Evolutionary conservation across 2,113 vertebrate species (phyloP), one percentile per base, ranked within the genome.

Genomic region (Protomyctophum bolini): DNA sequence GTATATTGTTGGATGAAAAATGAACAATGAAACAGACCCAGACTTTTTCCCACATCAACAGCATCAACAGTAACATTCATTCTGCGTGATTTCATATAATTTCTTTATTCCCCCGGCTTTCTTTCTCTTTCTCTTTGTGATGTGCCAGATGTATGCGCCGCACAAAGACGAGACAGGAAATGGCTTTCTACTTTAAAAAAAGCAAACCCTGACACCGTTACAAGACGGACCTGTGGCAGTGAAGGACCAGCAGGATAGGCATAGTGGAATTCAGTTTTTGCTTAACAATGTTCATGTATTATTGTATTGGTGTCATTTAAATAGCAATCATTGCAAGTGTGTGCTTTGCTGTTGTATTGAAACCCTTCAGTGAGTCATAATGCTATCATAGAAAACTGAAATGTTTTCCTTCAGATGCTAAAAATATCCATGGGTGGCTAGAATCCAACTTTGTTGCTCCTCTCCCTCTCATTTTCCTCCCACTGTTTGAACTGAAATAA

Each of bases 21-120:
- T 73, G 73, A 88, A 83, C 68, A 84, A 82, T 65, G 72, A 72
- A 82, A 82, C 45, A 52, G 71, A 60, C 29, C 58, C 55, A n/a
- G 74, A 72, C 79, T 74, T 76, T 90, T 88, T 83, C 84, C 85
- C 80, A 90, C 85, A 89, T 85, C 82, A 83, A 84, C 84, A 82
- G 85, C 84, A 87, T 82, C 83, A 85, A 87, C 78, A 88, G 87
- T 86, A 86, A 90, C 75, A 79, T 79, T 76, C 83, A 83, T 81
- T 73, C 70, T 83, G 79, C 86, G 83, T 90, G 88, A 86, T 85
- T 91, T 91, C 81, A 86, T 82, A 71, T 85, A 84, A 91, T 90
- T 88, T 87, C 83, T 86, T 75, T 81, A 81, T 86, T 91, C 82
- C 88, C 84, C 8, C 71, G 83, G 58, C 67, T 76, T 72, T 60